Evolutionary conservation across 2,113 vertebrate genomes (phyloP), one percentile per base, ranked within the genome.

Genomic region (Pseudopodoces humilis): DNA sequence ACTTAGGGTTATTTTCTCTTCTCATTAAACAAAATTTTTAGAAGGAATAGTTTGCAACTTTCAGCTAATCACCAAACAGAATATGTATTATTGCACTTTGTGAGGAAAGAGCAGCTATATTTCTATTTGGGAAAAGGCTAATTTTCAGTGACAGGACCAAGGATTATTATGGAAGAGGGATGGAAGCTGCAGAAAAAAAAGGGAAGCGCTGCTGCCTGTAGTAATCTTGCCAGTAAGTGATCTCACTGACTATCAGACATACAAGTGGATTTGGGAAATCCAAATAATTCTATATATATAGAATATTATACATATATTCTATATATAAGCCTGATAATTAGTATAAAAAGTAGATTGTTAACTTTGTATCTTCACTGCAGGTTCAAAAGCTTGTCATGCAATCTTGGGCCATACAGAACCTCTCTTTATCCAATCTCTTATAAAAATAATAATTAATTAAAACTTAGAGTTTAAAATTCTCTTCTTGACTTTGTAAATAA

Each of bases 81-180:
- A n/a, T 47, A 30, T 0, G 0, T 6, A 15, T 43, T 23, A 28
- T 16, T 23, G 5, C 16, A 33, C 39, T 47, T 52, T 60, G 13
- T 18, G 25, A 75, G 28, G 58, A 47, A 59, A 74, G 9, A 69
- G 17, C 15, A 91, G 23, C 17, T 80, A 13, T 41, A 74, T 44
- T 60, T 84, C 22, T 55, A 0, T 41, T 25, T 55, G 39, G 39
- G 14, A 76, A 41, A 67, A 68, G 9, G 18, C 11, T 60, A 19
- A 9, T 49, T 69, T 69, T 59, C 33, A 52, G 33, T 30, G 71
- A 35, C 15, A 71, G 80, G 16, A 53, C 16, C 30, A 37, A 43
- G 13, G 47, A 56, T 88, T 65, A 33, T 30, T 6, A 56, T 7
- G n/a, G 11, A 72, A 78, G 63, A 86, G 18, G 25, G 16, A 27